A percentile compares a stretch with the other conserved stretches of the same genome.
These are phyloP conservation scores for Cyclura pinguis DNA, from an alignment of 2,797 vertebrate species.

Conservation along the genomic window DNA sequence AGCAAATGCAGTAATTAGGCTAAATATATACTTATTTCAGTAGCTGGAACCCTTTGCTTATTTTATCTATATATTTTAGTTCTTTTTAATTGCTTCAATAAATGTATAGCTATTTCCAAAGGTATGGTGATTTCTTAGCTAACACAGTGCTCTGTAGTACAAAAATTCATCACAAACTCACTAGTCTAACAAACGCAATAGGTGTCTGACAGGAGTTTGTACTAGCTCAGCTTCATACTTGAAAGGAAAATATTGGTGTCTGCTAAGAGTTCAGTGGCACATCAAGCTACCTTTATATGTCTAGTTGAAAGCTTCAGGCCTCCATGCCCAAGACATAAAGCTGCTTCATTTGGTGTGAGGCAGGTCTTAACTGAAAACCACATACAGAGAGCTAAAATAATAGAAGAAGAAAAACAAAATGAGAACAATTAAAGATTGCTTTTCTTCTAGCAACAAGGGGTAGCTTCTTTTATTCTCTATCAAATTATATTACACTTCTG, in stretches of 20 bases:
- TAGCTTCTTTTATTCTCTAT: not conserved
- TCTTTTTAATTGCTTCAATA: no score
- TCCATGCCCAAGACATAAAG: slow-evolving; percentile 1
- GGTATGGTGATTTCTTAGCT: not conserved
- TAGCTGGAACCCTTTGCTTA: no score
- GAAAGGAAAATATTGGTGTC: slow-evolving; percentile 1
- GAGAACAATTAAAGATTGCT: not conserved
- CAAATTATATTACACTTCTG: not conserved
- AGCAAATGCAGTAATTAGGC: not conserved
- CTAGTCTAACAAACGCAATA: not conserved
- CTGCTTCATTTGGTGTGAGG: slow-evolving; percentile 11
- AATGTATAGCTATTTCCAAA: not conserved
- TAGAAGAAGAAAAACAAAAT: not conserved
- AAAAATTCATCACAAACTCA: not conserved
- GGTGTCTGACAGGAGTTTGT: slow-evolving; percentile 14
- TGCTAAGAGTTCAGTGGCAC: slow-evolving; percentile 8
- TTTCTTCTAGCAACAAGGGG: not conserved
- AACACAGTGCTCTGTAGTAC: not conserved
- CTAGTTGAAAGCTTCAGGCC: slow-evolving; percentile 8
- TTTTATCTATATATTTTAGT: no score
- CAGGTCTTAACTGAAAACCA: not conserved
- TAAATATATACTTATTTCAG: not conserved
- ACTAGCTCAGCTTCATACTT: slow-evolving; percentile 13
- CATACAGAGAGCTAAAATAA: not conserved
- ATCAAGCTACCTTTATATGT: slow-evolving; percentile 6